These are phyloP conservation scores for Rhinoptilus africanus DNA, from an alignment of 2,113 vertebrate genomes.

Conservation along the genomic window DNA sequence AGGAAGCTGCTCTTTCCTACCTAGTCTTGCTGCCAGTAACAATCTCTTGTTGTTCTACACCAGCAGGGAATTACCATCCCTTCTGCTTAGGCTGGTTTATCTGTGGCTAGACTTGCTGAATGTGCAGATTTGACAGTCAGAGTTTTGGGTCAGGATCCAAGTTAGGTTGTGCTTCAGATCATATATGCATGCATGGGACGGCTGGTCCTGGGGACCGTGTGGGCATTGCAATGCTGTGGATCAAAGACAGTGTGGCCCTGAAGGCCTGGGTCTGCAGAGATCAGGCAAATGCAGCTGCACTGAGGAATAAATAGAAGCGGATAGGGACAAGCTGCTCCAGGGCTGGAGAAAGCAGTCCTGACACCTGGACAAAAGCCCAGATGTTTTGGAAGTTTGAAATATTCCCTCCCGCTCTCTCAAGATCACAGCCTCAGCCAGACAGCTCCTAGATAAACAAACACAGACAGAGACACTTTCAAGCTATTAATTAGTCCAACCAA, in stretches of 20 bases:
- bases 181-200: too few species aligned
- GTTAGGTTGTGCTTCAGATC: neutral
- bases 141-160: neutral
- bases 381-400: slow-evolving; percentile 18
- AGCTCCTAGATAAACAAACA: slow-evolving; percentile 3
- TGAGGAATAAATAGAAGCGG: neutral
- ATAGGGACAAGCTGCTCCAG: neutral
- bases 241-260: neutral
- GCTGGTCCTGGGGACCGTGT: neutral
- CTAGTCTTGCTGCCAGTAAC: neutral
- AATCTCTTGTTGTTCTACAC: neutral
- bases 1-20: neutral
- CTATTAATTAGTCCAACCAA: slow-evolving; percentile 7
- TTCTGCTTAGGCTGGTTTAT: neutral
- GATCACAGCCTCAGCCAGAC: neutral
- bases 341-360: neutral
- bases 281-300: neutral
- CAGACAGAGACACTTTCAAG: neutral
- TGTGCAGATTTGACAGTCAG: neutral
- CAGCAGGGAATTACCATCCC: neutral
- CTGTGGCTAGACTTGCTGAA: neutral
- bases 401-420: slow-evolving; percentile 10
- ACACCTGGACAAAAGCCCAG: slow-evolving; percentile 18
- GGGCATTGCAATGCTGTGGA: neutral
- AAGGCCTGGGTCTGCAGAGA: neutral